These are phyloP conservation scores for Artibeus lituratus DNA, from an alignment of 2,797 vertebrate species.

Conservation along the genomic window DNA sequence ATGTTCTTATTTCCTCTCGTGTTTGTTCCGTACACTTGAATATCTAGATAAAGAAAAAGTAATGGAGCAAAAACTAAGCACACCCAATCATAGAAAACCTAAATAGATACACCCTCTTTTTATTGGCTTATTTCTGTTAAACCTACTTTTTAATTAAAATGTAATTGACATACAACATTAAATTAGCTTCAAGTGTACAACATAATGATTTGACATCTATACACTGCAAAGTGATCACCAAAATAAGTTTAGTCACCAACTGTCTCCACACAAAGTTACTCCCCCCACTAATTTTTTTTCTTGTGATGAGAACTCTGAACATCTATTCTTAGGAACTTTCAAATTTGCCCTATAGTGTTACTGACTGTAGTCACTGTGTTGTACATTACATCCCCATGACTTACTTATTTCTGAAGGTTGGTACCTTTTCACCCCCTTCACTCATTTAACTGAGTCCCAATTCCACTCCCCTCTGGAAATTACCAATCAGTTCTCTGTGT, in stretches of 20 bases:
- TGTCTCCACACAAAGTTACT: not conserved
- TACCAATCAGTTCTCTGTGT: not conserved
- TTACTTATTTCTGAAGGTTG: not conserved
- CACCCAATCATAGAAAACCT: not conserved
- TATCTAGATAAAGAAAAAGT: not conserved
- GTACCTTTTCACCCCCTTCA: not conserved
- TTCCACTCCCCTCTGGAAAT: too few relatives aligned
- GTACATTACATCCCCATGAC: not conserved
- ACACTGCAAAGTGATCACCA: not conserved
- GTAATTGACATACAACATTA: not conserved
- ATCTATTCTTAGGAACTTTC: not conserved
- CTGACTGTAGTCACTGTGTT: not conserved
- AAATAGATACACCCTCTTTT: not conserved
- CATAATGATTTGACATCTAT: not conserved
- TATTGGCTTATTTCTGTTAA: not conserved
- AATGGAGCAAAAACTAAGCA: not conserved
- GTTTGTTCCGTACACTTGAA: not conserved
- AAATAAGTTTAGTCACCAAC: not conserved
- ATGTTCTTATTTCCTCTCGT: not conserved
- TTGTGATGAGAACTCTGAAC: not conserved
- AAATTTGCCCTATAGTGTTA: not conserved
- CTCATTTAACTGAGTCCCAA: not conserved
- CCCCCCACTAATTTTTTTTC: not conserved
- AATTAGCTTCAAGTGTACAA: not conserved
- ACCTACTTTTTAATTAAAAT: not conserved